Percentiles rank a stretch among this genome's conserved stretches.
These are phyloP conservation scores for Perodicticus potto DNA, from an alignment of 2,797 vertebrate genomes.

Conservation along the genomic window DNA sequence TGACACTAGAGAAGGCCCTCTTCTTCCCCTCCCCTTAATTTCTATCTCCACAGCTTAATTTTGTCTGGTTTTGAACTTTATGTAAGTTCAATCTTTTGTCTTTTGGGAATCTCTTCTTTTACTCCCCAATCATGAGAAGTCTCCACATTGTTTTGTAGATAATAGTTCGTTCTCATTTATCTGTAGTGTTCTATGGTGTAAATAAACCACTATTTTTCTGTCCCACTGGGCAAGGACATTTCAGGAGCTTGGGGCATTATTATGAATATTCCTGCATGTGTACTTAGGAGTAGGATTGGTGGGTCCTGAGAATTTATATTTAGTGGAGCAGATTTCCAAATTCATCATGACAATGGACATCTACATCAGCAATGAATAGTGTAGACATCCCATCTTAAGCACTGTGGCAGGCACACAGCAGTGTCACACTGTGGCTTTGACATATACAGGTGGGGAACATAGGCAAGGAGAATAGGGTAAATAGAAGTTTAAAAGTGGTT, in stretches of 20 bases:
- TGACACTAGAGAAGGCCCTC: too few species aligned
- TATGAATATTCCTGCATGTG: background rate
- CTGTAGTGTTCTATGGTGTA: background rate
- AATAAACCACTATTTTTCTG: background rate
- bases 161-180: background rate
- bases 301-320: background rate
- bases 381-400: background rate
- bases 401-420: background rate
- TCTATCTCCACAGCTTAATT: background rate
- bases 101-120: background rate
- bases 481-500: background rate
- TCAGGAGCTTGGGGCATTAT: background rate
- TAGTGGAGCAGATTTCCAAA: background rate
- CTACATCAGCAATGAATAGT: background rate
- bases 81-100: background rate
- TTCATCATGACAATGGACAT: background rate
- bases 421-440: background rate
- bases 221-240: background rate
- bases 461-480: background rate
- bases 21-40: background rate
- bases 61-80: slow-evolving; percentile 1
- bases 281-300: background rate
- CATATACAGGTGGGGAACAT: background rate
- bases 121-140: background rate
- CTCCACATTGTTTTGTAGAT: background rate